Evolutionary conservation across 1,140 invertebrate genomes (phyloP).

Genomic region (Drosophila carrolli): DNA sequence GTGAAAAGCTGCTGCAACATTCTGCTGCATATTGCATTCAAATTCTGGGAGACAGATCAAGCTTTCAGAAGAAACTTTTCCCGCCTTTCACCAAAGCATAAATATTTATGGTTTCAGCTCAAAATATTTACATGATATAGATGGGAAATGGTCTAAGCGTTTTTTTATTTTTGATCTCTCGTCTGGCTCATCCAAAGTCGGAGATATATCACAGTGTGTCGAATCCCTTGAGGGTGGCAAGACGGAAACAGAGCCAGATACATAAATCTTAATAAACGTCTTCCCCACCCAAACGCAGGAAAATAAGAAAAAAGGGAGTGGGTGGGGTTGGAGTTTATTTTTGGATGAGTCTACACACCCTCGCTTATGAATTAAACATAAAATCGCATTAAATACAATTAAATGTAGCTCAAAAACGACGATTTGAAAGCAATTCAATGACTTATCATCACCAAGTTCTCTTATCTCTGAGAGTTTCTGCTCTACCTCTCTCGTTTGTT

Average conservation of each 20-base stretch:
- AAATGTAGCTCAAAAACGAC: conserved; percentile 12
- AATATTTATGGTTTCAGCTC: conserved; percentile 64
- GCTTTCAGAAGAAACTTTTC: conserved; percentile 31
- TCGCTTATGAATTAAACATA: conserved; percentile 1
- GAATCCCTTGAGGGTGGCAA: conserved; percentile 4
- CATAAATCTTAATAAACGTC: conserved; percentile 70
- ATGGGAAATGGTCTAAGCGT: conserved; percentile 34
- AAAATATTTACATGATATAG: conserved; percentile 65
- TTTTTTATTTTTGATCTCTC: conserved; percentile 21
- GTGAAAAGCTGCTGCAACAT: conserved; percentile 58
- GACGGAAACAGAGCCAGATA: conserved; percentile 20
- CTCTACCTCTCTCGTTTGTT: neutral
- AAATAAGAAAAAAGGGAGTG: conserved; percentile 3
- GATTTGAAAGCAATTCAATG: conserved; percentile 34
- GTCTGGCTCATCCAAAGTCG: conserved; percentile 21
- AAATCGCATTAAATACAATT: conserved; percentile 42
- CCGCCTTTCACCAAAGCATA: conserved; percentile 48
- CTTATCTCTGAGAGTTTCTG: conserved; percentile 13
- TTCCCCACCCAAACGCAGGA: conserved; percentile 1
- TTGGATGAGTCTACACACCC: conserved; percentile 17
- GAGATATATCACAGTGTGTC: conserved; percentile 31
- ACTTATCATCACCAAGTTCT: conserved; percentile 4
- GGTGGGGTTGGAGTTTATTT: conserved; percentile 22
- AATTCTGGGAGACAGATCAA: conserved; percentile 11
- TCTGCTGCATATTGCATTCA: conserved; percentile 41